Evolutionary conservation across 2,113 vertebrate species (phyloP), one percentile per base, ranked within the genome.

Genomic region (Anguilla rostrata): DNA sequence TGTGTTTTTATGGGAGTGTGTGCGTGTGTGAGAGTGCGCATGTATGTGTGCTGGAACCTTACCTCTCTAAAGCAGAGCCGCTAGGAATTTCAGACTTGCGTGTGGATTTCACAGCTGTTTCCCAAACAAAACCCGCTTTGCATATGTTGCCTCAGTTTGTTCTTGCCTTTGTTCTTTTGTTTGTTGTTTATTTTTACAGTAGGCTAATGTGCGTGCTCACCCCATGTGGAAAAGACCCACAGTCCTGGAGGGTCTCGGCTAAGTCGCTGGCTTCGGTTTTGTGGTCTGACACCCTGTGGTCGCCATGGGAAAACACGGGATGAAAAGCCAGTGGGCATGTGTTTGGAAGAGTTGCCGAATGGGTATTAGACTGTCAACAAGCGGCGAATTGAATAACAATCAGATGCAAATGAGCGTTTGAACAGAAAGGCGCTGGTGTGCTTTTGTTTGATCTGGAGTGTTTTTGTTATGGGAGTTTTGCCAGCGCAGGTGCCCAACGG

Each of bases 381-480:
- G 84, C 18, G 79, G 46, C 39, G 71, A 18, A 22, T 7, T 66
- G 84, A 85, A 85, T 85, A 75, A 49, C 40, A 85, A 85, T 78
- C 66, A 78, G 84, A 78, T 85, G 84, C 63, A 85, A 85, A 85
- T 78, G 66, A n/a, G n/a, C 16, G 41, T 80, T 80, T 80, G 41
- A 80, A 80, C n/a, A 29, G 66, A 49, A 57, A 85, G 20, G 63
- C 63, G 39, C 1, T 41, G 83, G 41, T n/a, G 39, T 49, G 66
- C 84, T 22, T 85, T 18, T 78, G 84, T 84, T 66, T 66, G 83
- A 78, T 66, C 29, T 46, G 63, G 34, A 46, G 40, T 43, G 39
- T 57, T 39, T 14, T 40, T 84, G 63, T 43, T 84, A 46, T 9
- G 43, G 78, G 39, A 22, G 11, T 7, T 40, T 20, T 75, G 79